Conservation (phyloP, 2,113 vertebrate species). For the Alces alces region DNA sequence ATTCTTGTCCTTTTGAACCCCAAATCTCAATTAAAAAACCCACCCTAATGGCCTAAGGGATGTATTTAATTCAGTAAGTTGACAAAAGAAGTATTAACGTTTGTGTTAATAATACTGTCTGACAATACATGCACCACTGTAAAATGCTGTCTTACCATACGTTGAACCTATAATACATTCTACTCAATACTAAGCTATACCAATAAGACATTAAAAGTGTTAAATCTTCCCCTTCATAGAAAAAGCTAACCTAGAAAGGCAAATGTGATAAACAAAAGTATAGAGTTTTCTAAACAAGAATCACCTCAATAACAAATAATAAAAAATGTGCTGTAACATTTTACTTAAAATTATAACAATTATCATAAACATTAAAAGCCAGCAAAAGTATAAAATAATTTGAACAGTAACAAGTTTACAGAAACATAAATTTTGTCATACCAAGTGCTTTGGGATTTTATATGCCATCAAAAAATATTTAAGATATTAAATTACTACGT, state of each 20-base stretch:
- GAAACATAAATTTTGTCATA: constrained; percentile 22
- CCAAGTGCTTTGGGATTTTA: neutral
- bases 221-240: neutral
- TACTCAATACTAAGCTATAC: neutral
- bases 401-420: constrained; percentile 12
- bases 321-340: neutral
- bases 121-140: neutral
- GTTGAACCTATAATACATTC: neutral
- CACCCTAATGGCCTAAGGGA: neutral
- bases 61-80: neutral
- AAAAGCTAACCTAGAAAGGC: constrained; percentile 8
- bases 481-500: neutral
- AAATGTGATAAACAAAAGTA: neutral
- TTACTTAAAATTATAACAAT: constrained; percentile 44
- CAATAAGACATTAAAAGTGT: neutral
- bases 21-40: constrained; percentile 7
- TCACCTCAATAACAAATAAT: constrained; percentile 1
- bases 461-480: neutral
- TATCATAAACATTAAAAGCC: constrained; percentile 12
- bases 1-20: constrained; percentile 2
- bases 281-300: constrained; percentile 22
- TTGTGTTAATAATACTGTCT: neutral
- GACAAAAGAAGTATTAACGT: neutral
- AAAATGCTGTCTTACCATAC: neutral
- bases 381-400: constrained; percentile 17